Evolutionary conservation across 53 echinoderm and acorn worm species (phyloP).

Genomic region (Echinarachnius parma): DNA sequence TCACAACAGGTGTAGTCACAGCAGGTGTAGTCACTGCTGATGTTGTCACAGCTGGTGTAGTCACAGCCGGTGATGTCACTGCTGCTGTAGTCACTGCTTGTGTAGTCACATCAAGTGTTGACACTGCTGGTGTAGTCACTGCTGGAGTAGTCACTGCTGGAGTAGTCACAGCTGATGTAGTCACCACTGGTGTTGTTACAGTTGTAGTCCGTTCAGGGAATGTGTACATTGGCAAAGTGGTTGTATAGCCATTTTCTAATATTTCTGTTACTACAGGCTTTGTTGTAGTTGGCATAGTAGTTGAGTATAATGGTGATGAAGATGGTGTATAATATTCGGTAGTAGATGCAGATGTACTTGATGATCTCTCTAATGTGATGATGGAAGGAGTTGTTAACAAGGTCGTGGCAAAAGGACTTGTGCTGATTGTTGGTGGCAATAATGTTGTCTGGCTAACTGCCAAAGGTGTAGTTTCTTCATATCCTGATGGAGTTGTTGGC

Average conservation of each 20-base stretch:
- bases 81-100: constrained; percentile 6
- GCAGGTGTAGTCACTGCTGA: not conserved
- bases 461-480: too few relatives aligned
- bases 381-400: too few relatives aligned
- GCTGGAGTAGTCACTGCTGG: not conserved
- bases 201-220: not conserved
- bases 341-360: not conserved
- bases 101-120: constrained; percentile 7
- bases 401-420: not conserved
- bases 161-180: constrained; percentile 22
- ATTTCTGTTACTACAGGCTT: not conserved
- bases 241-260: not conserved
- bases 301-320: not conserved
- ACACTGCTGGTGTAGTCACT: not conserved
- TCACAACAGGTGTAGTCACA: not conserved
- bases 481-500: not conserved
- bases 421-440: not conserved
- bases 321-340: not conserved
- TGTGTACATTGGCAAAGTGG: not conserved
- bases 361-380: too few relatives aligned
- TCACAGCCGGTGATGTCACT: not conserved
- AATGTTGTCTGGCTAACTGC: not conserved
- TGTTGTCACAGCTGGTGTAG: not conserved
- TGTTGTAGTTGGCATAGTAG: not conserved
- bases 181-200: not conserved